Percentiles rank a stretch among this genome's conserved stretches.
Conservation (phyloP, 2,113 vertebrate species). For the Bothrops jararaca region DNA sequence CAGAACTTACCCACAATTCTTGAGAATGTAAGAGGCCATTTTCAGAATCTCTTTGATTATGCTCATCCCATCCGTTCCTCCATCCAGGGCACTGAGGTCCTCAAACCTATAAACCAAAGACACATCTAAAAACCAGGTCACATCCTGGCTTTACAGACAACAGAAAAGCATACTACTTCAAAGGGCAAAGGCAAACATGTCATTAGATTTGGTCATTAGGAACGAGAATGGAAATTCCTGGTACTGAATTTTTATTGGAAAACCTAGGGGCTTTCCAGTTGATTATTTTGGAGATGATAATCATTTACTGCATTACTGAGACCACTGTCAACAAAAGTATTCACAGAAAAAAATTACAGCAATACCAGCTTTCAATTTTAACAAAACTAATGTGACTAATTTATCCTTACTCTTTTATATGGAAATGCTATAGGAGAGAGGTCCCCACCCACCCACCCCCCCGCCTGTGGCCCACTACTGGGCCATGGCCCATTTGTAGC, state of each 20-base stretch:
- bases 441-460: too few relatives aligned
- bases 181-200: neutral
- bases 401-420: too few relatives aligned
- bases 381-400: neutral
- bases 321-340: neutral
- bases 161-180: neutral
- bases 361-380: neutral
- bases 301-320: neutral
- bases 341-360: neutral
- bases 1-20: constrained; percentile 76
- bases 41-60: constrained; percentile 81
- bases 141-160: neutral
- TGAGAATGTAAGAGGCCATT: constrained; percentile 79
- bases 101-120: constrained; percentile 78
- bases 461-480: too few relatives aligned
- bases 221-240: neutral
- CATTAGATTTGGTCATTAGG: neutral
- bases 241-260: neutral
- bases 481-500: too few relatives aligned
- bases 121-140: neutral
- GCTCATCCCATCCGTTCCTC: constrained; percentile 83
- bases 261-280: neutral
- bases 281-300: neutral
- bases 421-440: too few relatives aligned
- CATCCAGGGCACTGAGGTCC: constrained; percentile 84